phyloP scores from a whole-genome alignment of 2,888 invertebrate species.

The Tholera decimalis region DNA sequence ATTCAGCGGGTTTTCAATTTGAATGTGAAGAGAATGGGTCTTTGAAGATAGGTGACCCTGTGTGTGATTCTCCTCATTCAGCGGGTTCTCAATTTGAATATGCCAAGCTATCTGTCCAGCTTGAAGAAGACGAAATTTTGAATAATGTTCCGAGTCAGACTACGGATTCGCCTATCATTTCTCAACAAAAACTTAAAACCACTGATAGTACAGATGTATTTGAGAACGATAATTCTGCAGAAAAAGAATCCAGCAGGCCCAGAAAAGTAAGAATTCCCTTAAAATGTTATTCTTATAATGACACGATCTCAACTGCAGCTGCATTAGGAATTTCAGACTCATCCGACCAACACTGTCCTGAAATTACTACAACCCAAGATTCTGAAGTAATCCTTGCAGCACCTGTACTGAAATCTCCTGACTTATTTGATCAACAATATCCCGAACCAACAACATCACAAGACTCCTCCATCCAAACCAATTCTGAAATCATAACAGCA shows the following conservation, averaged over 20 bases:
- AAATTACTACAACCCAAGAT: background rate
- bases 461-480: too few species aligned
- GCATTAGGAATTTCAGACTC: constrained; percentile 8
- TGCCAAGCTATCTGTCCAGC: constrained; percentile 17
- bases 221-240: constrained; percentile 15
- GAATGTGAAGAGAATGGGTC: constrained; percentile 3
- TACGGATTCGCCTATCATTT: constrained; percentile 16
- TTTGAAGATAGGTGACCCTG: background rate
- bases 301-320: constrained; percentile 17
- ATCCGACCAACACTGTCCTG: constrained; percentile 6
- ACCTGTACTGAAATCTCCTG: too few species aligned
- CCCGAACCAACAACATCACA: too few species aligned
- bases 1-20: background rate
- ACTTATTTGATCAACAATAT: too few species aligned
- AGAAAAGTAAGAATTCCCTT: constrained; percentile 12
- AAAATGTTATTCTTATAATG: constrained; percentile 11
- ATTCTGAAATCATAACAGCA: too few species aligned
- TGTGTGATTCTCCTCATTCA: constrained; percentile 3
- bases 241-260: constrained; percentile 8
- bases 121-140: constrained; percentile 15
- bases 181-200: constrained; percentile 9
- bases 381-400: too few species aligned
- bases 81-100: constrained; percentile 4
- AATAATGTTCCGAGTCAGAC: constrained; percentile 17
- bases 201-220: constrained; percentile 15